Evolutionary conservation across 37 sponge, comb jelly and placozoan genomes (phyloP), one percentile per base, ranked within the genome.

Genomic region (Cladorhizidae sp.): DNA sequence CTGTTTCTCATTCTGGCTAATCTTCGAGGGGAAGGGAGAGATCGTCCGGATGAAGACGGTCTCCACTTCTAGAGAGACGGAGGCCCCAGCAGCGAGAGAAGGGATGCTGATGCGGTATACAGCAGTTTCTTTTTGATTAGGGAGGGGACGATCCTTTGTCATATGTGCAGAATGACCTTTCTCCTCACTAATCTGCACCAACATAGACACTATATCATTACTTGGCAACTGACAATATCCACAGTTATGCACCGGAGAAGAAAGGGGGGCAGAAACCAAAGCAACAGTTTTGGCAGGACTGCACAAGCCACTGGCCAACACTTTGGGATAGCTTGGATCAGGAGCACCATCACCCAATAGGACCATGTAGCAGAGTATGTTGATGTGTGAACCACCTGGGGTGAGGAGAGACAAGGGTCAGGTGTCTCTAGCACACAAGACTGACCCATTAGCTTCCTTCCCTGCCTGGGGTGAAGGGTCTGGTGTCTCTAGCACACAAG

Each of bases 1-100:
- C 74, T 98, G 98, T 18, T 88, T 88, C 6, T 98, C 95, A 32
- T 80, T 67, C 57, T 98, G 98, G 21, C 54, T 52, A 49, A 98
- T 95, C 68, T 93, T 68, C 36, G 45, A 39, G 1, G 98, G 98
- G 72, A 76, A 86, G 5, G 98, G 89, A 25, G 61, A 33, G n/a
- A 92, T 55, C 26, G 78, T 51, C 77, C 87, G 78, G 21, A 83
- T 32, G 45, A 92, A 88, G 5, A 87, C 81, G 2, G 79, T 85
- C 25, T 80, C 85, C 15, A 97, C 75, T 25, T 54, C 73, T 2
- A 97, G 75, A 38, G 77, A 87, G 38, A 85, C 62, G 9, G 88
- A 70, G 7, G 29, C 74, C 1, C 76, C 61, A 14, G 85, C 42
- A 9, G 74, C 56, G 14, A 97, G 85, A 0, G 97, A 65, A 2